Evolutionary conservation across 2,888 invertebrate species (phyloP).

Genomic region (Callinectes sapidus): DNA sequence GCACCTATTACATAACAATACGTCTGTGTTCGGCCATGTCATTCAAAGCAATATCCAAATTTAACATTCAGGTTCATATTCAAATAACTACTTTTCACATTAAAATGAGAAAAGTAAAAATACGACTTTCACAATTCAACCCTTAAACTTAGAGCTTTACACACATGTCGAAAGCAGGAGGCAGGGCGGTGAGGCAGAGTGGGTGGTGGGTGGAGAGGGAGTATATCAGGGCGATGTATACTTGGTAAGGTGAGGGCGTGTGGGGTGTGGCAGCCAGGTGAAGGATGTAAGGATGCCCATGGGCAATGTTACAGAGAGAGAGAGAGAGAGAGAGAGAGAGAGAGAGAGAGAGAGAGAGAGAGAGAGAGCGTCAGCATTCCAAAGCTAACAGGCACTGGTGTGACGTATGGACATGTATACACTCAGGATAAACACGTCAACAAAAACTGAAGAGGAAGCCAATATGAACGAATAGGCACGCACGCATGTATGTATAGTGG

Average conservation of each 20-base stretch:
- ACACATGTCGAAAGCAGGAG: not conserved
- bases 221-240: not conserved
- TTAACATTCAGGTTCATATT: too few relatives aligned
- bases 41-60: too few relatives aligned
- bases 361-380: not conserved
- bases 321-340: constrained; percentile 25
- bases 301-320: not conserved
- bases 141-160: too few relatives aligned
- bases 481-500: not conserved
- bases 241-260: not conserved
- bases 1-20: too few relatives aligned
- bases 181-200: not conserved
- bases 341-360: constrained; percentile 25
- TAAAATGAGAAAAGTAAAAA: too few relatives aligned
- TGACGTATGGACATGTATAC: not conserved
- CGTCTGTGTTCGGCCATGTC: too few relatives aligned
- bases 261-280: not conserved
- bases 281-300: not conserved
- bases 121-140: too few relatives aligned
- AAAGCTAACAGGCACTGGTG: not conserved
- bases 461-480: not conserved
- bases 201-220: not conserved
- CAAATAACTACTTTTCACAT: too few relatives aligned
- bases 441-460: not conserved
- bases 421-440: not conserved